Evolutionary conservation across 2,113 vertebrate species (phyloP).

Genomic region (Paracanthobrama guichenoti): DNA sequence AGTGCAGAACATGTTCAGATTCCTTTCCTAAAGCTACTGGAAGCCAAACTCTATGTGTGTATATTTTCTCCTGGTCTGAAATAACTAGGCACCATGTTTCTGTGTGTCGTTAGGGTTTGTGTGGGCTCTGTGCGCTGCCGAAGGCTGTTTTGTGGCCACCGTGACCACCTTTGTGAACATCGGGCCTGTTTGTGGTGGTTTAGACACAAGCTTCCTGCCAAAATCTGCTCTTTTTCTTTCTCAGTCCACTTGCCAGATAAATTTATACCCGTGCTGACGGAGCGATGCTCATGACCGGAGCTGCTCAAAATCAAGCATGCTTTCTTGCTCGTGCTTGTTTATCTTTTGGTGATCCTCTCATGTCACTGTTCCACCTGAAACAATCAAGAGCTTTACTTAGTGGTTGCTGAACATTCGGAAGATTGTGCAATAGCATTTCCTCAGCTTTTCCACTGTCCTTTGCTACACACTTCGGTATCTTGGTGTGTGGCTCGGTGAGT

Average conservation of each 20-base stretch:
- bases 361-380: conserved; percentile 41
- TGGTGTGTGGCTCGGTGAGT: conserved; percentile 18
- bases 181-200: conserved; percentile 67
- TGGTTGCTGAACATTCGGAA: conserved; percentile 22
- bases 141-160: conserved; percentile 56
- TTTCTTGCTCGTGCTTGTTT: conserved; percentile 15
- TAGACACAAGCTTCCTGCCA: conserved; percentile 50
- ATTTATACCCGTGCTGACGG: neutral
- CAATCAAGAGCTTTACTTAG: conserved; percentile 24
- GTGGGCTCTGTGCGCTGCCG: conserved; percentile 4
- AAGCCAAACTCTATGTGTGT: conserved; percentile 50
- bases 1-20: neutral
- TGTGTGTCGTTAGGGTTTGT: conserved; percentile 55
- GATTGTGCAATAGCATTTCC: conserved; percentile 11
- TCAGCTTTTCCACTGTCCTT: conserved; percentile 28
- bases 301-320: conserved; percentile 19
- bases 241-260: neutral
- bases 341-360: conserved; percentile 25
- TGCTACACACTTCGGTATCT: neutral
- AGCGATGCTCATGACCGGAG: conserved; percentile 4
- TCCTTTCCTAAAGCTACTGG: neutral
- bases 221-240: conserved; percentile 17
- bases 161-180: conserved; percentile 65
- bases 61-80: conserved; percentile 67
- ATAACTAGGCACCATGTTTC: conserved; percentile 60